Base-by-base conservation (phyloP, 2,113 vertebrate genomes). In the Scopus umbretta region DNA sequence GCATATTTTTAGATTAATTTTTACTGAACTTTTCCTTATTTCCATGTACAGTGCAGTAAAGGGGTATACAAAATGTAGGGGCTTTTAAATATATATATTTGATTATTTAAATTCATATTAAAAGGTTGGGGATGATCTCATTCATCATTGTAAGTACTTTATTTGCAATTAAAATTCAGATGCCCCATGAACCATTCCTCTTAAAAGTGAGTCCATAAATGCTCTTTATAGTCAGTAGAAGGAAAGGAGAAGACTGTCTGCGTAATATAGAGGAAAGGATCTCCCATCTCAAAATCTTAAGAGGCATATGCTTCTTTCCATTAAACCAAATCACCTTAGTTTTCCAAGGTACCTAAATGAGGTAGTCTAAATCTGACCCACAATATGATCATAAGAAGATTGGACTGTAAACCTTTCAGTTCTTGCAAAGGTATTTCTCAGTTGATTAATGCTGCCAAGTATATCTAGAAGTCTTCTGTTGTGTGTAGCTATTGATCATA, bases 351-450 rank as follows among this genome's bases (percentile, higher is more conserved):
- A 81, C n/a, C 68, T 92, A 84, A 78, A 80, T 80, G 75, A 91
- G 26, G n/a, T 71, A 50, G 22, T 92, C 94, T 94, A 80, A 94
- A 70, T 89, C 42, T 94, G 91, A 71, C 55, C 42, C 2, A 2
- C 67, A 91, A 56, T 92, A 86, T 55, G 58, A 76, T 95, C 42
- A 9, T 86, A 72, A 84, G 79, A 83, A 93, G 73, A 95, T 75
- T 86, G 70, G 40, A 42, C 73, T 63, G 61, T 96, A 96, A 96
- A 94, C 17, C 61, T 94, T 93, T 92, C 94, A 93, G 61, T 12
- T 78, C 25, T 65, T 95, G 25, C 53, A 89, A 67, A 4, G 49
- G 9, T 90, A 47, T 80, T 92, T 92, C 59, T 88, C 34, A 43
- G 63, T 11, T 95, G 92, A 93, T 95, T 94, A 88, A 93, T 94